Percentiles rank a stretch among this genome's conserved stretches.
Conservation (phyloP, 2,113 vertebrate species). For the Thalassoma bifasciatum region DNA sequence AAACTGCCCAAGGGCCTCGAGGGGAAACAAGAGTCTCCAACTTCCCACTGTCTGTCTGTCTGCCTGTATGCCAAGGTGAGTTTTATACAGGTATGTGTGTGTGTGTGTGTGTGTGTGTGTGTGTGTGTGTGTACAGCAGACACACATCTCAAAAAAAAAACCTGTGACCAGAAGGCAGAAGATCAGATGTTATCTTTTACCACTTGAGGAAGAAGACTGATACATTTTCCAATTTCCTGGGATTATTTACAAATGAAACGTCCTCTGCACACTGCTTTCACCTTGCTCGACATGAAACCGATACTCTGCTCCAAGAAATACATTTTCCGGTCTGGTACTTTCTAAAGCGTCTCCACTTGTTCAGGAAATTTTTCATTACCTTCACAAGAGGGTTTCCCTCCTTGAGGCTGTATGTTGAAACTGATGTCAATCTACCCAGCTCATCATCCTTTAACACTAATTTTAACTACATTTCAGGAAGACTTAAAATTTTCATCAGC, state of each 20-base stretch:
- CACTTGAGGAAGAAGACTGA: slow-evolving; percentile 51
- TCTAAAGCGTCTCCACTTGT: slow-evolving; percentile 1
- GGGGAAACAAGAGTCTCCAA: slow-evolving; percentile 64
- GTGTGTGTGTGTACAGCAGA: neutral
- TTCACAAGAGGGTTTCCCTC: neutral
- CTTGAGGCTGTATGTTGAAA: slow-evolving; percentile 5
- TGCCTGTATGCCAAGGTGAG: neutral
- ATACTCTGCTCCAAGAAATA: slow-evolving; percentile 6
- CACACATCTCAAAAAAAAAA: slow-evolving; percentile 19
- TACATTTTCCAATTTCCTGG: slow-evolving; percentile 72
- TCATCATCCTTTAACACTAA: neutral
- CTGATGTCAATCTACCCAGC: neutral
- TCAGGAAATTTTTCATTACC: neutral
- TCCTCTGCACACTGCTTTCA: slow-evolving; percentile 37
- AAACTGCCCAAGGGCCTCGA: slow-evolving; percentile 41
- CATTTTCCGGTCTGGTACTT: slow-evolving; percentile 8
- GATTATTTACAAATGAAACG: slow-evolving; percentile 53
- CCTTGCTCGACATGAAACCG: slow-evolving; percentile 16
- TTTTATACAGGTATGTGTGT: neutral
- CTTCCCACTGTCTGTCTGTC: slow-evolving; percentile 28
- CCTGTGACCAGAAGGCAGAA: slow-evolving; percentile 52
- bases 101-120: slow-evolving; percentile 5
- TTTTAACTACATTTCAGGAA: neutral
- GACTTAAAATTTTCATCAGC: neutral
- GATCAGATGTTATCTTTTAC: slow-evolving; percentile 66